A percentile compares a stretch with the other conserved stretches of the same genome.
phyloP scores from a whole-genome alignment of 2,797 vertebrate species.

The Gephyroberyx darwinii region DNA sequence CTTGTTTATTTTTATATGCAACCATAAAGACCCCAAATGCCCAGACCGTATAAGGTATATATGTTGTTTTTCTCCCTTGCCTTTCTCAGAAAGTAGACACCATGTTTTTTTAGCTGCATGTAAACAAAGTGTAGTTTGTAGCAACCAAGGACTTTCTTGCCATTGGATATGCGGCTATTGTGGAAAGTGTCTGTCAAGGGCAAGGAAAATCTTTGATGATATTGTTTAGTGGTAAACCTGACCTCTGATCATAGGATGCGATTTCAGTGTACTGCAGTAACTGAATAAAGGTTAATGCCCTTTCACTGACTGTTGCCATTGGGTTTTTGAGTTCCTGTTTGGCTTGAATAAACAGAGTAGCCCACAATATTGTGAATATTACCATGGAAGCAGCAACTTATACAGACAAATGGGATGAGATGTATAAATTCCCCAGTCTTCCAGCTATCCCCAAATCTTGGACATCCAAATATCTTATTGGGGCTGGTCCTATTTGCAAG shows the following conservation, averaged over 20 bases:
- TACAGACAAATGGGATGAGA: constrained; percentile 37
- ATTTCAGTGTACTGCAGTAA: constrained; percentile 22
- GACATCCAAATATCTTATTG: not conserved
- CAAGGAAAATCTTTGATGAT: constrained; percentile 12
- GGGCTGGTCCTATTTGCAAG: no score
- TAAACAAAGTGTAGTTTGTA: constrained; percentile 42
- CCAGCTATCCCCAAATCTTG: not conserved
- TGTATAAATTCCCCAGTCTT: constrained; percentile 2
- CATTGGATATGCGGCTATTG: constrained; percentile 3
- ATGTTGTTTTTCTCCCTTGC: constrained; percentile 25
- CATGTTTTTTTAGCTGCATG: constrained; percentile 46
- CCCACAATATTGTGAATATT: constrained; percentile 46
- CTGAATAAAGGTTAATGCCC: constrained; percentile 37
- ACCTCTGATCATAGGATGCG: constrained; percentile 17
- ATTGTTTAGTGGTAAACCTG: constrained; percentile 25
- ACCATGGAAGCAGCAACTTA: constrained; percentile 40
- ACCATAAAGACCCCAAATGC: constrained; percentile 59
- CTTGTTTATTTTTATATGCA: constrained; percentile 76
- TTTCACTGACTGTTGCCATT: constrained; percentile 14
- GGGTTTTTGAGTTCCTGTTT: constrained; percentile 19
- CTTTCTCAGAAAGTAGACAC: not conserved
- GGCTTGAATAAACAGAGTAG: constrained; percentile 36
- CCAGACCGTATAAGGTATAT: constrained; percentile 45
- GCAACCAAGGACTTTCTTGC: constrained; percentile 27
- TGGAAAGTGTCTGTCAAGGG: constrained; percentile 17